phyloP scores from a whole-genome alignment of 2,888 invertebrate species.

The Machimus atricapillus region DNA sequence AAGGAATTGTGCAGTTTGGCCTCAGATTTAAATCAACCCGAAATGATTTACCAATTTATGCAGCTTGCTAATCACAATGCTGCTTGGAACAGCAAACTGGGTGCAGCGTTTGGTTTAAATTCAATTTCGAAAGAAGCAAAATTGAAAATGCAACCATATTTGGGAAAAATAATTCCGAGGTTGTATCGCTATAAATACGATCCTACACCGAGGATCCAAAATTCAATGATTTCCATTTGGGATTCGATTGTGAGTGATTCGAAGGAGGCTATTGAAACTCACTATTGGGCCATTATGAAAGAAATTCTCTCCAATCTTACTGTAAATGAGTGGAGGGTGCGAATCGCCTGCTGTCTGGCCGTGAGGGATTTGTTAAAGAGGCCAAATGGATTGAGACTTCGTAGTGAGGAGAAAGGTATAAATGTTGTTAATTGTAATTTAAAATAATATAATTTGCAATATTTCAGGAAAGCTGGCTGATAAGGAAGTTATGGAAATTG shows the following conservation, averaged over 20 bases:
- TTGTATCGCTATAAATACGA: slow-evolving; percentile 86
- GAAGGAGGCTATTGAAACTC: slow-evolving; percentile 74
- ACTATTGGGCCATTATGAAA: slow-evolving; percentile 66
- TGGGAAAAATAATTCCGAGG: slow-evolving; percentile 86
- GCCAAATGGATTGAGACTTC: slow-evolving; percentile 57
- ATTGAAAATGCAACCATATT: slow-evolving; percentile 79
- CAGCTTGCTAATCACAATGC: slow-evolving; percentile 94
- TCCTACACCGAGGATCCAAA: slow-evolving; percentile 89
- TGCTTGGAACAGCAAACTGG: slow-evolving; percentile 89
- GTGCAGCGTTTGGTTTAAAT: slow-evolving; percentile 92
- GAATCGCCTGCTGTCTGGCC: slow-evolving; percentile 91
- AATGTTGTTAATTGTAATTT: background rate
- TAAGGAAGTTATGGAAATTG: slow-evolving; percentile 51
- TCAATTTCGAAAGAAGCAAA: slow-evolving; percentile 85
- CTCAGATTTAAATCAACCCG: slow-evolving; percentile 93
- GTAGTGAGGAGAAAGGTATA: slow-evolving; percentile 54
- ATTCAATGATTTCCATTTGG: slow-evolving; percentile 95
- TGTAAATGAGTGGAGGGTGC: slow-evolving; percentile 84
- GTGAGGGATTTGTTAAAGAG: slow-evolving; percentile 83
- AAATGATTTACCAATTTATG: slow-evolving; percentile 95
- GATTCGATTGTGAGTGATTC: slow-evolving; percentile 86
- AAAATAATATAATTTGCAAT: slow-evolving; percentile 55
- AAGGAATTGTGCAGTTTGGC: slow-evolving; percentile 93
- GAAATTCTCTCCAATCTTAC: slow-evolving; percentile 85
- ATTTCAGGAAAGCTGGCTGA: slow-evolving; percentile 47